These are phyloP conservation scores for Zaprionus davidi DNA, from an alignment of 1,140 invertebrate genomes.

Conservation along the genomic window DNA sequence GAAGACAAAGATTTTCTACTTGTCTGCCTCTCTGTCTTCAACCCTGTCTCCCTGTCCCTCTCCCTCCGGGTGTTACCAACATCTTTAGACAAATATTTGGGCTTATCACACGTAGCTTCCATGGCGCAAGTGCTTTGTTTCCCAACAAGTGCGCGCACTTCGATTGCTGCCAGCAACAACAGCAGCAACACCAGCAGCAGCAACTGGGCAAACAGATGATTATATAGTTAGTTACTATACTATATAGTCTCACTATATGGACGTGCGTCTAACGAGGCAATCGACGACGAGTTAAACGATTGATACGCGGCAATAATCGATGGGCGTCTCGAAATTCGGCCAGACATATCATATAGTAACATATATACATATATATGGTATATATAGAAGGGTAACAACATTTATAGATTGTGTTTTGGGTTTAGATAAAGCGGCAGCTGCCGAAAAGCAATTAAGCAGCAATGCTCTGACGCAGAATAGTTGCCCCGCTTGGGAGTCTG, in stretches of 20 bases:
- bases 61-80: not conserved
- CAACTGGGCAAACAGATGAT: conserved; percentile 11
- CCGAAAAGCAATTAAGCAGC: not conserved
- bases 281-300: conserved; percentile 1
- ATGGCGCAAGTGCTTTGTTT: conserved; percentile 2
- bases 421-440: conserved; percentile 7
- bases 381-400: not conserved
- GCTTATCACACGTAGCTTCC: conserved; percentile 6
- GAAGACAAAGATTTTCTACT: not conserved
- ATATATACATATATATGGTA: not conserved
- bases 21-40: not conserved
- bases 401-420: conserved; percentile 13
- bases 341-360: conserved; percentile 11
- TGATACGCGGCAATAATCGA: conserved; percentile 23
- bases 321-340: conserved; percentile 16
- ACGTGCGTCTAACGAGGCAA: not conserved
- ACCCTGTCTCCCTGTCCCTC: not conserved
- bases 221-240: not conserved
- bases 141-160: not conserved
- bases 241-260: not conserved
- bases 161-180: not conserved
- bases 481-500: not conserved
- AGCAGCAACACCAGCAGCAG: not conserved
- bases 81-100: conserved; percentile 6
- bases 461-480: not conserved